phyloP scores from a whole-genome alignment of 2,888 invertebrate species.

The Encarsia formosa region DNA sequence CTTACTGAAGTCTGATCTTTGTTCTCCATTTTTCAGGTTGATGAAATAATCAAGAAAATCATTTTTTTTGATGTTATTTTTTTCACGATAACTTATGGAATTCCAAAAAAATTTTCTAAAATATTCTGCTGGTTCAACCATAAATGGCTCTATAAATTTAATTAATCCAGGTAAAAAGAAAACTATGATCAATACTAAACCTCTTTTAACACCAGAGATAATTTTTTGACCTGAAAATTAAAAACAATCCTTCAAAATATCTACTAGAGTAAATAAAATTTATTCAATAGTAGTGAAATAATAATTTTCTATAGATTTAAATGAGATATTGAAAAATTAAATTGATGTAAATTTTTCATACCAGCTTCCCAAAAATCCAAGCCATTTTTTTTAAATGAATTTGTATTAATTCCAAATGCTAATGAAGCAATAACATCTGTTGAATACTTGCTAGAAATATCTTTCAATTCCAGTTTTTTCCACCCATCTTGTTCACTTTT shows the following conservation, averaged over 20 bases:
- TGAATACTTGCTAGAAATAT: constrained; percentile 32
- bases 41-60: constrained; percentile 39
- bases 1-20: constrained; percentile 36
- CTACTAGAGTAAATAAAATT: neutral
- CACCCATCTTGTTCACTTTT: constrained; percentile 23
- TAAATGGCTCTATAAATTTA: constrained; percentile 29
- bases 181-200: constrained; percentile 32
- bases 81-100: constrained; percentile 35
- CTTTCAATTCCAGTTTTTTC: constrained; percentile 35
- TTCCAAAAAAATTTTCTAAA: constrained; percentile 38
- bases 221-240: constrained; percentile 32
- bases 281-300: neutral
- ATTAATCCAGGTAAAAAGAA: constrained; percentile 37
- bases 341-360: constrained; percentile 17
- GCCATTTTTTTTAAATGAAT: constrained; percentile 35
- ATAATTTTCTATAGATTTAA: neutral
- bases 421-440: constrained; percentile 37
- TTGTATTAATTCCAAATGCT: constrained; percentile 39
- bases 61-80: constrained; percentile 30
- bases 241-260: no score
- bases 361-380: constrained; percentile 37
- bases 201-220: constrained; percentile 32
- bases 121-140: constrained; percentile 33
- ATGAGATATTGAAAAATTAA: neutral
- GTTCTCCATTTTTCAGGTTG: constrained; percentile 35